Evolutionary conservation across 2,888 invertebrate genomes (phyloP), one percentile per base, ranked within the genome.

Genomic region (Volucella inanis): DNA sequence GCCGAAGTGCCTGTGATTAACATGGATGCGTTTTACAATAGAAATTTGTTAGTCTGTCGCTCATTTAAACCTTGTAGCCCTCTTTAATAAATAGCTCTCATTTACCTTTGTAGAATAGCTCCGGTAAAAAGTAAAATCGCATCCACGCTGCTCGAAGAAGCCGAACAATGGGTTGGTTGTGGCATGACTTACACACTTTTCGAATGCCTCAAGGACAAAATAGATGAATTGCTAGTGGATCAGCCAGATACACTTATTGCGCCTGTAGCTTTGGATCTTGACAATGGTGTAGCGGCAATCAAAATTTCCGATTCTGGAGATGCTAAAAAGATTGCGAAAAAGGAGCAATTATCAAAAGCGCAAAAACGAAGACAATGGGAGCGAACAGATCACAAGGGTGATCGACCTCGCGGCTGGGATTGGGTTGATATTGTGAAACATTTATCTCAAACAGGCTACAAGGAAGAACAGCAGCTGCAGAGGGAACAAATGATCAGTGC

Each of bases 361-460:
- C 98, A 98, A 92, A 98, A 98, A 91, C 94, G 98, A 11, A 94
- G 96, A 79, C 96, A 96, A 90, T 97, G 97, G 96, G 97, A 97
- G 90, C 94, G 95, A 74, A 94, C 97, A 0, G 97, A 97, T 91
- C 93, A 94, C 55, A 95, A 95, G 41, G 98, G 98, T 0, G 98
- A 98, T 90, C 94, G 94, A 87, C 96, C 97, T 0, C 93, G 98
- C 39, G 99, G 99, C 0, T 97, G 95, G 94, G 95, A 99, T 93
- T 99, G 99, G 98, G 95, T 98, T 10, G 98, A 98, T 90, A 95
- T 99, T 85, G 96, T 99, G n/a, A 98, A 97, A 92, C 99, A 99
- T 93, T 94, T 99, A 78, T 97, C 97, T 10, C 98, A 98, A 91
- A 95, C 95, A 4, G 92, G 92, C 15, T 89, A 89, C 75, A 91